phyloP scores from a whole-genome alignment of 2,113 vertebrate species.

The Etia nguti region DNA sequence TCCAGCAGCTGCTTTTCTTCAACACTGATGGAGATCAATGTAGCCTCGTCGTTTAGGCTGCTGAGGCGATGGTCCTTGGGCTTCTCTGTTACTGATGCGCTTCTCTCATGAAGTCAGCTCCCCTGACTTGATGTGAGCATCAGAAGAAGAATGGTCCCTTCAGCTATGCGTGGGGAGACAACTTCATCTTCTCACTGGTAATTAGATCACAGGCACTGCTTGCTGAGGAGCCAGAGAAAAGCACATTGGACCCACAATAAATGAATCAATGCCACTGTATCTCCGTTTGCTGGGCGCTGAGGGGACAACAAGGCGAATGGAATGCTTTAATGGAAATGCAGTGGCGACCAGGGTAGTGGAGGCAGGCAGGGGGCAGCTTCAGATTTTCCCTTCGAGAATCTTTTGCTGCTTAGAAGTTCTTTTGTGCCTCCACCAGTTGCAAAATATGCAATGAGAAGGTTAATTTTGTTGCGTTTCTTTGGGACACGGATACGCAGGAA shows the following conservation, averaged over 20 bases:
- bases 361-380: background rate
- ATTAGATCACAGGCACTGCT: constrained; percentile 66
- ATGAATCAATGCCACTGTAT: constrained; percentile 64
- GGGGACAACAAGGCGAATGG: constrained; percentile 16
- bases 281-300: constrained; percentile 17
- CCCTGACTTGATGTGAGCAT: constrained; percentile 26
- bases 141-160: constrained; percentile 57
- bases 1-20: background rate
- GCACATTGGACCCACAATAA: constrained; percentile 44
- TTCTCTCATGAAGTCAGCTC: constrained; percentile 11
- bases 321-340: constrained; percentile 54
- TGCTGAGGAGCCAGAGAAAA: constrained; percentile 48
- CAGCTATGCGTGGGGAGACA: constrained; percentile 47
- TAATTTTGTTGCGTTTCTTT: constrained; percentile 24
- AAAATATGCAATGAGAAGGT: constrained; percentile 24
- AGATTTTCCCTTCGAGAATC: constrained; percentile 25
- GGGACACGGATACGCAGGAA: constrained; percentile 29
- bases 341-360: constrained; percentile 11
- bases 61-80: constrained; percentile 6
- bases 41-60: constrained; percentile 3
- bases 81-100: constrained; percentile 31
- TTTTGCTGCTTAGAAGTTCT: constrained; percentile 13
- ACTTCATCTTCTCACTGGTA: constrained; percentile 63
- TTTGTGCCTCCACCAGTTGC: background rate
- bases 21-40: constrained; percentile 27